A percentile compares a stretch with the other conserved stretches of the same genome.
Conservation (phyloP, 2,113 vertebrate species). For the Oncorhynchus nerka region DNA sequence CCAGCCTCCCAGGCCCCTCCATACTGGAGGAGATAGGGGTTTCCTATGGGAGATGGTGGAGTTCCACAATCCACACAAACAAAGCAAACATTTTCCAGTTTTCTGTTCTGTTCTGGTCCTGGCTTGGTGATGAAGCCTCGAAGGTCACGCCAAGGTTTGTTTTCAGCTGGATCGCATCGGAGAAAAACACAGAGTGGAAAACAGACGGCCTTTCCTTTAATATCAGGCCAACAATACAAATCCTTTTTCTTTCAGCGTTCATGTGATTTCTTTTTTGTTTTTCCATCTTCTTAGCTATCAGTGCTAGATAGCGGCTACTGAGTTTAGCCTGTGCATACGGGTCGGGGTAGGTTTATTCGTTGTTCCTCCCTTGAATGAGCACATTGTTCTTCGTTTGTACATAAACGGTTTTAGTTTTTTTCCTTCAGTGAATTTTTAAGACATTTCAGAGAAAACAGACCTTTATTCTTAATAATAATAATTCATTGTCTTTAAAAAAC, state of each 20-base stretch:
- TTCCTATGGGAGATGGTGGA: constrained; percentile 9
- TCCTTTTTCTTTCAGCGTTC: constrained; percentile 27
- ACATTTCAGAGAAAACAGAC: constrained; percentile 68
- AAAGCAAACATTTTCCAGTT: constrained; percentile 45
- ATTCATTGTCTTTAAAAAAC: constrained; percentile 60
- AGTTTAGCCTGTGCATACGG: constrained; percentile 48
- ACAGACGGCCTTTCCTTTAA: constrained; percentile 47
- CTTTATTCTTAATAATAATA: constrained; percentile 56
- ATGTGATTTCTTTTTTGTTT: constrained; percentile 39
- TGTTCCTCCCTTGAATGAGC: constrained; percentile 38
- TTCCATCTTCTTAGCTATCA: constrained; percentile 47
- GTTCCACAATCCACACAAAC: constrained; percentile 49
- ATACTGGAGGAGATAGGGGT: background rate
- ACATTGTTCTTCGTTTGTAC: constrained; percentile 54
- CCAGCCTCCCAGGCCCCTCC: background rate
- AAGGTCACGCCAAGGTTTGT: constrained; percentile 39
- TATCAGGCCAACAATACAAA: constrained; percentile 47
- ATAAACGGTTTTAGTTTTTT: constrained; percentile 42
- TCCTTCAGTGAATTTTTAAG: constrained; percentile 64
- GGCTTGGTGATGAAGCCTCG: constrained; percentile 17
- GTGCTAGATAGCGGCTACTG: constrained; percentile 46
- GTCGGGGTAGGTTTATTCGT: background rate
- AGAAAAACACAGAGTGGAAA: constrained; percentile 52
- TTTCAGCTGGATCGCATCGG: constrained; percentile 48
- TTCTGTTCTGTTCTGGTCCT: constrained; percentile 15